Base-by-base conservation (phyloP, 1,140 invertebrate genomes). In the Gonioctena quinquepunctata region DNA sequence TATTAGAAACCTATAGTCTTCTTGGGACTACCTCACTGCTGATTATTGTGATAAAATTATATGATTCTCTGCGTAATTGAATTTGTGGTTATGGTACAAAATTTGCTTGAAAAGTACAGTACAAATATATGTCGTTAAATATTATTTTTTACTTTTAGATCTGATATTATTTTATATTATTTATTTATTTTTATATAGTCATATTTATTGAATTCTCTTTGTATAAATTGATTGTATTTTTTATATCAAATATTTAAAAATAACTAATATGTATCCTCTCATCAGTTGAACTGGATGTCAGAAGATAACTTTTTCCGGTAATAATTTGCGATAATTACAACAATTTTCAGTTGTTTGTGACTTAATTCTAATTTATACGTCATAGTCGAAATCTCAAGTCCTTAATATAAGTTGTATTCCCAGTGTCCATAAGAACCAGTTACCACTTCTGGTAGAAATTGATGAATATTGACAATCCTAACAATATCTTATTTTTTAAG, bases 21-120 rank as follows among this genome's bases (percentile, higher is more conserved):
- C 22, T 57, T 25, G 21, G 22, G 48, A 67, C 69, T 71, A 71
- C 69, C 69, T 71, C 69, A 71, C 42, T 52, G 21, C 50, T 70
- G 18, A 50, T 67, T 62, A 63, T 71, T 71, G 65, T 70, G 64
- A 68, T 71, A 62, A 60, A 67, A 63, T 54, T 56, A 13, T 42
- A 42, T 13, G 33, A 42, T 42, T 42, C 66, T 71, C 65, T 71
- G 64, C 68, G 42, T 71, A 33, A 61, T 49, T 18, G 22, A 11
- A n/a, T 56, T 27, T 49, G 23, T 62, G 62, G 62, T 68, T 63
- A 67, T 25, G 57, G 64, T 71, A 68, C 60, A 68, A 71, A 56
- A 59, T 71, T 71, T 71, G 66, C 70, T 68, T 71, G 63, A 68
- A 71, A 21, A 27, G 66, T 28, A 71, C 68, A 71, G 65, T 68